These are phyloP conservation scores for Notechis scutatus DNA, from an alignment of 2,113 vertebrate genomes.

Conservation along the genomic window DNA sequence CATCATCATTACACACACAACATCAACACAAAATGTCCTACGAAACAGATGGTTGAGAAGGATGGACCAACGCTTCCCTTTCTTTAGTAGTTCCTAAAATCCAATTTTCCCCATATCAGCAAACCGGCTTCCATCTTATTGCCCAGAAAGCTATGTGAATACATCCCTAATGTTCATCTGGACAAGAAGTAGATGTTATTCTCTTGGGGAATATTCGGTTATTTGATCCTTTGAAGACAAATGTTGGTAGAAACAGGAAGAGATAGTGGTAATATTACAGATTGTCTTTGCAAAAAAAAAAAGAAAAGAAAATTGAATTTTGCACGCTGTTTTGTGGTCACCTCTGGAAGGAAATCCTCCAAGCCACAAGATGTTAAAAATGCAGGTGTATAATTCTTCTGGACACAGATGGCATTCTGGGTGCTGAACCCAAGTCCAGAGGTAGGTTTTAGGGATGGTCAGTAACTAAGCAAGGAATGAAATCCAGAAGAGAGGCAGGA, in stretches of 20 bases:
- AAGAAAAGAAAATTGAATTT: not conserved
- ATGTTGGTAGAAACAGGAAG: not conserved
- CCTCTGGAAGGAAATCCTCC: not conserved
- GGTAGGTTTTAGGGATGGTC: not conserved
- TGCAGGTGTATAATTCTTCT: not conserved
- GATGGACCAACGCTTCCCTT: not conserved
- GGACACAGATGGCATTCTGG: not conserved
- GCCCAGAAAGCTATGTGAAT: not conserved
- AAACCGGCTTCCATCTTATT: not conserved
- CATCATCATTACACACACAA: not conserved
- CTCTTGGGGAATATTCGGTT: not conserved
- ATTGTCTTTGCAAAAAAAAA: not conserved
- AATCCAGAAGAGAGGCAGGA: not conserved
- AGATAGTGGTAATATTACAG: not conserved
- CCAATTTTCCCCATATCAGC: not conserved
- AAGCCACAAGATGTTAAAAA: not conserved
- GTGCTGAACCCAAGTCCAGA: no score
- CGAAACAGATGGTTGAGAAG: not conserved
- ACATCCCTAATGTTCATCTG: not conserved
- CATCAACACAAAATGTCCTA: not conserved
- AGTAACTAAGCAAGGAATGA: not conserved
- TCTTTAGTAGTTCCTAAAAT: not conserved
- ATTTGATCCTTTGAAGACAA: not conserved
- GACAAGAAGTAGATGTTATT: not conserved
- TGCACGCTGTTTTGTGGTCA: not conserved